Evolutionary conservation across 2,888 invertebrate species (phyloP).

Genomic region (Clostera curtula): DNA sequence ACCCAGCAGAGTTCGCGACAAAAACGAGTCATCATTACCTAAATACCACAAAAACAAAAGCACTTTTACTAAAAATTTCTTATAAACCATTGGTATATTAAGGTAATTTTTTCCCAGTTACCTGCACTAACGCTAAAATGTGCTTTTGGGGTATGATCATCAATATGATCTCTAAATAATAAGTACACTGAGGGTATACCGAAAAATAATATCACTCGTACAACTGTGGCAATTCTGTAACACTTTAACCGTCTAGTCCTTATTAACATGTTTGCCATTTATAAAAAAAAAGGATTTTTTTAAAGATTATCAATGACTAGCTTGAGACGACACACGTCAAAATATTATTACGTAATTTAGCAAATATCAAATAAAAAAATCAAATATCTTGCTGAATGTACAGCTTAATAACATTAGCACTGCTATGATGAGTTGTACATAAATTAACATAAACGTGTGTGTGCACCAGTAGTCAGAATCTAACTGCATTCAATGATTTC

Average conservation of each 20-base stretch:
- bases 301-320: conserved; percentile 19
- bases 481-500: conserved; percentile 30
- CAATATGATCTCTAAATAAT: conserved; percentile 13
- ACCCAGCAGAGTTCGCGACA: conserved; percentile 39
- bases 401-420: conserved; percentile 47
- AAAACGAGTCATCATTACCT: conserved; percentile 15
- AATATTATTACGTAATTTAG: conserved; percentile 6
- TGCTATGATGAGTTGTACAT: conserved; percentile 18
- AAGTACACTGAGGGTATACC: conserved; percentile 48
- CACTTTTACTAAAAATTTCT: background rate
- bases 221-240: conserved; percentile 34
- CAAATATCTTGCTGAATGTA: conserved; percentile 50
- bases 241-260: conserved; percentile 51
- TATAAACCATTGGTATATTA: background rate
- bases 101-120: conserved; percentile 14
- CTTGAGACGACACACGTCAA: conserved; percentile 5
- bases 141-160: conserved; percentile 6
- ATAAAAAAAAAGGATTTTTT: conserved; percentile 17
- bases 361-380: conserved; percentile 61
- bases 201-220: conserved; percentile 50
- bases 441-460: conserved; percentile 34
- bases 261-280: conserved; percentile 64
- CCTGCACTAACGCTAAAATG: conserved; percentile 18
- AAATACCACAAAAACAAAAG: conserved; percentile 5
- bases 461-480: conserved; percentile 18